Evolutionary conservation across 2,888 invertebrate species (phyloP), one percentile per base, ranked within the genome.

Genomic region (Dione vanillae): DNA sequence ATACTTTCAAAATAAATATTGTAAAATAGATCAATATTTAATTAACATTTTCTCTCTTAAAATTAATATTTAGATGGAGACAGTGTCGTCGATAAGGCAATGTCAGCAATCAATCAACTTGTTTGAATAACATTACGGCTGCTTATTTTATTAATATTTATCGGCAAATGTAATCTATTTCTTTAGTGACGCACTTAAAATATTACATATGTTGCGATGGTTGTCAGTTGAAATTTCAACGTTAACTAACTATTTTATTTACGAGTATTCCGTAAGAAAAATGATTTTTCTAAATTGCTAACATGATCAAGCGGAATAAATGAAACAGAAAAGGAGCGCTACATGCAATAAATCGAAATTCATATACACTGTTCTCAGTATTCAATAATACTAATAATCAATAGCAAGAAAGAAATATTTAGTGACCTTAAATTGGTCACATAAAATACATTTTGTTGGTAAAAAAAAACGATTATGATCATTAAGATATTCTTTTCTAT

Each of bases 111-210:
- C 35, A 54, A 54, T 54, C 54, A 35, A 35, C 35, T 35, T 35
- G 54, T 54, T 54, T 54, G 54, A 35, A n/a, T 54, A 35, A n/a
- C 35, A 35, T 9, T 14, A 54, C 54, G 35, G 10, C 35, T 54
- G n/a, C 35, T 14, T 54, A 54, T 35, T 54, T 54, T 58, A 58
- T 58, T 58, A 58, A 58, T 58, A 58, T 19, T 58, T 54, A 14
- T 35, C 35, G n/a, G 54, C n/a, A 54, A 52, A 52, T 52, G n/a
- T 47, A n/a, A 45, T 45, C 45, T 43, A 49, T 11, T 19, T 16
- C 1, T 19, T 20, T 51, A 3, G 49, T 47, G 47, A 16, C n/a
- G n/a, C 2, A 16, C n/a, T 47, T 10, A 10, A 47, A 47, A 16
- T 16, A 9, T 16, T n/a, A 16, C 1, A 10, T 0, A n/a, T 47